These are phyloP conservation scores for Onychostoma macrolepis DNA, from an alignment of 2,113 vertebrate genomes.

Conservation along the genomic window DNA sequence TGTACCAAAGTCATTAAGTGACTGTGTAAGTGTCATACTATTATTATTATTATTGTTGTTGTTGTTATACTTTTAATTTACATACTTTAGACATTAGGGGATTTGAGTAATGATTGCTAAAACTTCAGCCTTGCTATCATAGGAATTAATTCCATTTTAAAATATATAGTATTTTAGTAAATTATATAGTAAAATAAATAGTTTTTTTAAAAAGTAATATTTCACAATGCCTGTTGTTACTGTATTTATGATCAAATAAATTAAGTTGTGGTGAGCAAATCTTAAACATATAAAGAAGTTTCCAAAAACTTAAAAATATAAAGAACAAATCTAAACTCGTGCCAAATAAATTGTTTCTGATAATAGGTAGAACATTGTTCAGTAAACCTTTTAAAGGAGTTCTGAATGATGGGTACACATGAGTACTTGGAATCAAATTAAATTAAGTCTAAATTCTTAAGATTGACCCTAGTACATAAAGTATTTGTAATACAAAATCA, in stretches of 20 bases:
- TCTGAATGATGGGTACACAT: background rate
- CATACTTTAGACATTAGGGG: background rate
- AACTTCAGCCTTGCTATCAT: background rate
- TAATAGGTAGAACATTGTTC: background rate
- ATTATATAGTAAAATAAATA: no score
- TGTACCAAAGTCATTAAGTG: no score
- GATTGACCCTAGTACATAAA: background rate
- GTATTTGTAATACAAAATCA: background rate
- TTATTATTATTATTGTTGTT: no score
- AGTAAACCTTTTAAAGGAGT: background rate
- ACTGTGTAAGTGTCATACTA: no score
- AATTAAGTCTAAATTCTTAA: background rate
- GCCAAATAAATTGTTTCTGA: background rate
- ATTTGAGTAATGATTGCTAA: background rate
- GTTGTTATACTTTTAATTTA: no score
- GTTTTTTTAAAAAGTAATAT: no score
- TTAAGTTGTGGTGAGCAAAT: no score
- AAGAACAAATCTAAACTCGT: background rate
- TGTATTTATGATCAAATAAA: no score
- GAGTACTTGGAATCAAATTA: background rate
- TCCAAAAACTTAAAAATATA: background rate
- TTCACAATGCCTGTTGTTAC: no score
- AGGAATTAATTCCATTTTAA: background rate
- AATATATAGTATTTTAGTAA: no score
- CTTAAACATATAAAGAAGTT: no score